Evolutionary conservation across 2,888 invertebrate genomes (phyloP).

Genomic region (Sturmia bella): DNA sequence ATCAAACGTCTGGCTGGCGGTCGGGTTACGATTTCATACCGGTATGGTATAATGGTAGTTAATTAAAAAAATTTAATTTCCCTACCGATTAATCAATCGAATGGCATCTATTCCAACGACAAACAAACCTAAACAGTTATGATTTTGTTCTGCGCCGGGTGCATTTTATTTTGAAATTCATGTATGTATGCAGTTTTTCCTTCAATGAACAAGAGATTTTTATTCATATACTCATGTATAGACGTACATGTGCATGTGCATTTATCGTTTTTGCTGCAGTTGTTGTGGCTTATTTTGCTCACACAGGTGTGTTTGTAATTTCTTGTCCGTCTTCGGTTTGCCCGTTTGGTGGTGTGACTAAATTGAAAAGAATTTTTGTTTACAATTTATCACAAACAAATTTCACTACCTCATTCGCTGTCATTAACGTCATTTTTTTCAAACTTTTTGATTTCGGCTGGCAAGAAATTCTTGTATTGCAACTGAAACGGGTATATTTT

Average conservation of each 20-base stretch:
- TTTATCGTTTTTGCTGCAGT: not conserved
- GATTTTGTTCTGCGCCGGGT: no score
- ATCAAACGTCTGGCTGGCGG: no score
- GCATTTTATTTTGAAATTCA: not conserved
- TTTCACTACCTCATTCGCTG: slow-evolving; percentile 50
- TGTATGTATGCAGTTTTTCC: slow-evolving; percentile 22
- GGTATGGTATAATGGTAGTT: no score
- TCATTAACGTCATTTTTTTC: slow-evolving; percentile 56
- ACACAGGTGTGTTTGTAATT: slow-evolving; percentile 62
- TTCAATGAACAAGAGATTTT: slow-evolving; percentile 29
- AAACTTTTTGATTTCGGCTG: slow-evolving; percentile 19
- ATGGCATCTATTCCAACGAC: no score
- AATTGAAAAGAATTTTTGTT: slow-evolving; percentile 66
- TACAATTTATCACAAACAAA: slow-evolving; percentile 51
- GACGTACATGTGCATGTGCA: not conserved
- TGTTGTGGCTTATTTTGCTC: slow-evolving; percentile 15
- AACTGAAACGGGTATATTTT: slow-evolving; percentile 22
- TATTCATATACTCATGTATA: not conserved
- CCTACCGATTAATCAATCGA: no score
- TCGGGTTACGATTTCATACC: no score
- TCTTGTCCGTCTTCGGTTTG: slow-evolving; percentile 33
- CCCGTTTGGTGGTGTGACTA: slow-evolving; percentile 57
- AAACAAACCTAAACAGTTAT: no score
- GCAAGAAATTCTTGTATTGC: slow-evolving; percentile 18
- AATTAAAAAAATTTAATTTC: no score